Conservation (phyloP, 2,888 invertebrate genomes). For the Caenorhabditis sp. region DNA sequence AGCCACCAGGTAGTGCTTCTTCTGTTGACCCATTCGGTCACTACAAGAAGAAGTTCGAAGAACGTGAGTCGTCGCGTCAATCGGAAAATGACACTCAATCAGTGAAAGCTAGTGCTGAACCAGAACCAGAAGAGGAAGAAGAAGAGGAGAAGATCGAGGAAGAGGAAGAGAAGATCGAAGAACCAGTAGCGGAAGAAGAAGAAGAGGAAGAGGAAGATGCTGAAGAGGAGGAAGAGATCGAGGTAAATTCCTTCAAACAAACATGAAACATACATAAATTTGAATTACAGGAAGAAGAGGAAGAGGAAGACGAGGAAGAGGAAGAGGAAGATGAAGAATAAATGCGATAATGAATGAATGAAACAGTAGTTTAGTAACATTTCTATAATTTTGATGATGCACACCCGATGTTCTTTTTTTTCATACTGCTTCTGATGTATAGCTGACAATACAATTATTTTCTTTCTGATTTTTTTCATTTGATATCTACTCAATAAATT, state of each 20-base stretch:
- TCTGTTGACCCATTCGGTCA: constrained; percentile 68
- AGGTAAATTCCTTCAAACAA: constrained; percentile 2
- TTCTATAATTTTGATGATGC: constrained; percentile 11
- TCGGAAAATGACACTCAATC: constrained; percentile 51
- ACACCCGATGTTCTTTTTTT: constrained; percentile 10
- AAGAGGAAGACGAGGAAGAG: constrained; percentile 39
- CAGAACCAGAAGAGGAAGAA: constrained; percentile 46
- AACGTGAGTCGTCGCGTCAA: constrained; percentile 59
- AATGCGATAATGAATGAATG: constrained; percentile 10
- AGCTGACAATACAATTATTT: constrained; percentile 35
- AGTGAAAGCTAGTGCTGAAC: constrained; percentile 49
- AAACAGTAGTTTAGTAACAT: constrained; percentile 27
- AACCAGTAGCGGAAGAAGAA: constrained; percentile 54
- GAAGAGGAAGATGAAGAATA: constrained; percentile 11
- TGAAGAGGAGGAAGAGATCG: constrained; percentile 42
- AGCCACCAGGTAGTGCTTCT: constrained; percentile 68
- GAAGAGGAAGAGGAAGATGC: constrained; percentile 55
- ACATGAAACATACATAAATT: constrained; percentile 1
- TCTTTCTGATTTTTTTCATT: constrained; percentile 1
- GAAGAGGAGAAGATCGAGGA: constrained; percentile 51
- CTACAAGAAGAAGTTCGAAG: constrained; percentile 69
- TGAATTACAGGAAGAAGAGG: constrained; percentile 36
- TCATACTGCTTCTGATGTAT: constrained; percentile 29
- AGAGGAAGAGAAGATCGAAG: constrained; percentile 46
- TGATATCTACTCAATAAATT: background rate